Base-by-base conservation (phyloP, 2,113 vertebrate genomes). In the Chinchilla lanigera region DNA sequence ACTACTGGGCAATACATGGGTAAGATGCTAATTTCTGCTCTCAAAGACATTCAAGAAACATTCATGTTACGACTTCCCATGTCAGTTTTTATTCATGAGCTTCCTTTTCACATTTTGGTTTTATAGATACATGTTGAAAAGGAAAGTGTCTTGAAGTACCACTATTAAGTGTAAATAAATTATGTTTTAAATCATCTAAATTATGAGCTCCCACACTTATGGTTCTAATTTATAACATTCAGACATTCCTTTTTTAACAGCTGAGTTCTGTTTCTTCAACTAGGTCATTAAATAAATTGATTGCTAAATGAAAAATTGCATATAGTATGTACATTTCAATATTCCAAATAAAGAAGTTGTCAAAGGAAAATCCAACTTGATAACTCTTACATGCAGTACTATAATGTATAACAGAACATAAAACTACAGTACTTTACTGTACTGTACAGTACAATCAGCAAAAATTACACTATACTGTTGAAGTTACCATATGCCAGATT, bases 101-200 rank as follows among this genome's bases (percentile, higher is more conserved):
- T 86, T 86, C 52, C 87, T 90, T 30, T 95, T 89, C 35, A 91
- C 28, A 80, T 85, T 71, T 80, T 58, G 22, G 22, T 52, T 86
- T 88, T 52, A 82, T 0, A 56, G 26, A 86, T 47, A 90, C 3
- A 44, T 24, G 11, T 16, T 8, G 28, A 69, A 54, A 86, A 82
- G 83, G 38, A 38, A 93, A 93, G 28, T 24, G 71, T 73, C 9
- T 61, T 93, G 12, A 28, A n/a, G 35, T 28, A 35, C 65, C 30
- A 38, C 60, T 52, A 33, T 44, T 78, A 26, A 60, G 60, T 86
- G 33, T 3, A 86, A 69, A 60, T 28, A 38, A 90, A 78, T 30
- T 63, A 44, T 50, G 4, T 83, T 87, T 54, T 22, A 90, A 94
- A 81, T 13, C 69, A 94, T 63, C 54, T 69, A 50, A 87, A 81